phyloP scores from a whole-genome alignment of 1,140 invertebrate genomes.

The Drosophila oshimai region DNA sequence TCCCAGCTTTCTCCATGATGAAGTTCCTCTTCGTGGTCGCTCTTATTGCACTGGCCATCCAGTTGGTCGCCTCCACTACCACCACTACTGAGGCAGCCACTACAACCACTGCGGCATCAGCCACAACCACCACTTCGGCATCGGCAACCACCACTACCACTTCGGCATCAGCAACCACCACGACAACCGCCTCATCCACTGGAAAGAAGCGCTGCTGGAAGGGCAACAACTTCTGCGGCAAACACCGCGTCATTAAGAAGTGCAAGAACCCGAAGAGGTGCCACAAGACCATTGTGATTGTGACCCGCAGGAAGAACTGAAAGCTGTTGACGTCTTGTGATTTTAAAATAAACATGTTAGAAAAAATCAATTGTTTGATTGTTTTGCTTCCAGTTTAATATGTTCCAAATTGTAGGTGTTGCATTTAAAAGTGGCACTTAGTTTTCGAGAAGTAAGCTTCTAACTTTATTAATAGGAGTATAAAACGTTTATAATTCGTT shows the following conservation, averaged over 20 bases:
- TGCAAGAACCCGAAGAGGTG: not conserved
- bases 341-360: too few relatives aligned
- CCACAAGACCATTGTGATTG: not conserved
- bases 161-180: not conserved
- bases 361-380: too few relatives aligned
- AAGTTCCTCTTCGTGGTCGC: not conserved
- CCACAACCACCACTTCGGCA: not conserved
- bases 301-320: not conserved
- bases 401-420: too few relatives aligned
- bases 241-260: not conserved
- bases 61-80: not conserved
- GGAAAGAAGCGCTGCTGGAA: too few relatives aligned
- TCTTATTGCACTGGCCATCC: not conserved
- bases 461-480: too few relatives aligned
- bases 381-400: too few relatives aligned
- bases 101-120: not conserved
- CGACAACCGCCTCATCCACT: not conserved
- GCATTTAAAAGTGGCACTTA: too few relatives aligned
- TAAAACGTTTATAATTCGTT: too few relatives aligned
- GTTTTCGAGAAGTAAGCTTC: too few relatives aligned
- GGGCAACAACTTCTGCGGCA: not conserved
- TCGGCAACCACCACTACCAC: not conserved
- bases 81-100: not conserved
- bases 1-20: not conserved
- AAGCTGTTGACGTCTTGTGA: too few relatives aligned